Conservation (phyloP, 2,797 vertebrate species). For the Pangasius djambal region DNA sequence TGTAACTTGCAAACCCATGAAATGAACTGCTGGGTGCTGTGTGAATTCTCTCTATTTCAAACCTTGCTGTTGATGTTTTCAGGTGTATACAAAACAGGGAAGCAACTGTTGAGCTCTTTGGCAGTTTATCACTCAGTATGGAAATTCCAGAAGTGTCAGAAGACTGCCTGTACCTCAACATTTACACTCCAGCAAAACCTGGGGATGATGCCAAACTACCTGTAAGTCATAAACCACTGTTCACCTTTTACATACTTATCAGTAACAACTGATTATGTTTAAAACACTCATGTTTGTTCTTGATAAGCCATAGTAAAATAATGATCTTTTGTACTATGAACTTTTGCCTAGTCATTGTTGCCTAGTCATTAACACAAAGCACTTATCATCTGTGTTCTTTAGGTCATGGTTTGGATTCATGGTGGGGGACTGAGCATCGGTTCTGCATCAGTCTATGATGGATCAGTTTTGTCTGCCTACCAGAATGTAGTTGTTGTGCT, state of each 20-base stretch:
- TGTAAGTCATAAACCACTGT: slow-evolving; percentile 22
- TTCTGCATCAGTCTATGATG: slow-evolving; percentile 71
- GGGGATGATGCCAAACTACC: slow-evolving; percentile 34
- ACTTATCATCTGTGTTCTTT: not conserved
- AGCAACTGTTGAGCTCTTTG: not conserved
- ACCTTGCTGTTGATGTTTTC: slow-evolving; percentile 1
- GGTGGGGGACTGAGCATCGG: slow-evolving; percentile 71
- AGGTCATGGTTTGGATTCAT: slow-evolving; percentile 87
- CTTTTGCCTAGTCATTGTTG: not conserved
- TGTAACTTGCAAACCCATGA: not conserved
- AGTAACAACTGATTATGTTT: not conserved
- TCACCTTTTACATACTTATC: slow-evolving; percentile 30
- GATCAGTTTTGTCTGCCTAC: slow-evolving; percentile 74
- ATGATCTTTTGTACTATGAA: not conserved
- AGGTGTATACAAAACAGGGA: slow-evolving; percentile 42
- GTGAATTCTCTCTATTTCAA: not conserved
- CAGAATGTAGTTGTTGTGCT: slow-evolving; percentile 80
- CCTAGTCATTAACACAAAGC: slow-evolving; percentile 14
- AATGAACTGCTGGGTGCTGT: not conserved
- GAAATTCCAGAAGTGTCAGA: slow-evolving; percentile 40
- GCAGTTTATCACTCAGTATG: not conserved
- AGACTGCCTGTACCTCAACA: slow-evolving; percentile 50
- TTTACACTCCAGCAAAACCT: slow-evolving; percentile 44
- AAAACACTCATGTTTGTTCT: not conserved
- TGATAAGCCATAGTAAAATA: not conserved